These are phyloP conservation scores for Bubo scandiacus DNA, from an alignment of 2,113 vertebrate genomes.

Conservation along the genomic window DNA sequence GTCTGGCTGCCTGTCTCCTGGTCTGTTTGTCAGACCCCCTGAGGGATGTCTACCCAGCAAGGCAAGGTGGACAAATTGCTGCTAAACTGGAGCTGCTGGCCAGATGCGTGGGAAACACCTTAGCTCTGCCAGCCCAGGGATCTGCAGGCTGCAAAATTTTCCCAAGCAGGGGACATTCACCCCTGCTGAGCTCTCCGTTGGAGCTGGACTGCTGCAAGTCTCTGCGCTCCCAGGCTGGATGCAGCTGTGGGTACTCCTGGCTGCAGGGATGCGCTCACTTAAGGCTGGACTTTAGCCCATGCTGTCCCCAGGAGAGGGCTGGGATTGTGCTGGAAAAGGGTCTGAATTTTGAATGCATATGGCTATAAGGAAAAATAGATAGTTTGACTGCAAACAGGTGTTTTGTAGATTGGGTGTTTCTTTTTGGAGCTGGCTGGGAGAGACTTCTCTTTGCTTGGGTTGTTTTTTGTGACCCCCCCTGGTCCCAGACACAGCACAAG, in stretches of 20 bases:
- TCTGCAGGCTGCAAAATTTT: background rate
- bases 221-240: background rate
- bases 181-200: background rate
- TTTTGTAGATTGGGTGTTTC: background rate
- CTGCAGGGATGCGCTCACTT: background rate
- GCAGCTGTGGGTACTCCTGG: background rate
- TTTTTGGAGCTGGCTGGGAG: background rate
- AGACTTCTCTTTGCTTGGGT: background rate
- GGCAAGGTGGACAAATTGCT: background rate
- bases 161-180: background rate
- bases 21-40: accelerated
- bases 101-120: background rate
- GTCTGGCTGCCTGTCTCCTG: background rate
- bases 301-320: background rate
- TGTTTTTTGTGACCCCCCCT: background rate
- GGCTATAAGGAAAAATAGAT: background rate
- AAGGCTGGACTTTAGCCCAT: background rate
- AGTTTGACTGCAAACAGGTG: background rate
- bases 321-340: background rate
- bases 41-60: background rate
- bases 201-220: background rate
- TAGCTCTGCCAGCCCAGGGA: background rate
- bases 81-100: background rate
- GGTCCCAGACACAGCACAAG: background rate
- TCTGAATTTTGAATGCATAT: background rate